Conservation (phyloP, 2,888 invertebrate genomes). For the Eristalis tenax region DNA sequence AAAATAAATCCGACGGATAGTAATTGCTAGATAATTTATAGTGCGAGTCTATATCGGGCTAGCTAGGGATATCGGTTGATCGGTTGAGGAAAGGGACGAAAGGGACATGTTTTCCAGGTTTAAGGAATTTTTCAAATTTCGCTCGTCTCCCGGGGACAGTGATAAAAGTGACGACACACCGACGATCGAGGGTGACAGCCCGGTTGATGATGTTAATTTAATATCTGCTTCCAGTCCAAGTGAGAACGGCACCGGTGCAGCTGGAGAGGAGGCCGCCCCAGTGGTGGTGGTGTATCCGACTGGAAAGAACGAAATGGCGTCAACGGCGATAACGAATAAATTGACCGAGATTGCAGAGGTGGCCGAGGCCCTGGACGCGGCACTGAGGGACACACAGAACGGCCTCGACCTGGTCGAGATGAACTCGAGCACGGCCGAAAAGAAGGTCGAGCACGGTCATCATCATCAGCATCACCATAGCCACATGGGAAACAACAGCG, state of each 20-base stretch:
- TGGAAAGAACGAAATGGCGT: conserved; percentile 84
- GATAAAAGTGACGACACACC: conserved; percentile 51
- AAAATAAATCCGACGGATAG: conserved; percentile 69
- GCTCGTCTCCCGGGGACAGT: conserved; percentile 65
- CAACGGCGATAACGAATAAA: conserved; percentile 86
- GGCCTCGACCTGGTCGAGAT: conserved; percentile 73
- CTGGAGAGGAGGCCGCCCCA: background rate
- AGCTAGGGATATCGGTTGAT: conserved; percentile 55
- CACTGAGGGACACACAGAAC: conserved; percentile 82
- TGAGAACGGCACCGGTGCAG: conserved; percentile 12
- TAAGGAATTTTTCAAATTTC: conserved; percentile 78
- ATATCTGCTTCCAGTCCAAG: conserved; percentile 52
- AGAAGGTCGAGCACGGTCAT: conserved; percentile 75
- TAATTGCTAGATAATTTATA: conserved; percentile 62
- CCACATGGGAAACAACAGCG: conserved; percentile 61
- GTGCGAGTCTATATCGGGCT: conserved; percentile 66
- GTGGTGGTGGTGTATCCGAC: conserved; percentile 77
- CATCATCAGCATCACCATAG: conserved; percentile 29
- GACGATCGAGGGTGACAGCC: background rate
- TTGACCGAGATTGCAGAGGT: conserved; percentile 85
- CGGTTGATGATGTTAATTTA: conserved; percentile 47
- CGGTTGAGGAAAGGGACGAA: conserved; percentile 36
- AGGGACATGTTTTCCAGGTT: conserved; percentile 78
- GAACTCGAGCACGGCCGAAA: conserved; percentile 74
- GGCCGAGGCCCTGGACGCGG: conserved; percentile 86